phyloP scores from a whole-genome alignment of 2,797 vertebrate species.

The Acanthopagrus latus region DNA sequence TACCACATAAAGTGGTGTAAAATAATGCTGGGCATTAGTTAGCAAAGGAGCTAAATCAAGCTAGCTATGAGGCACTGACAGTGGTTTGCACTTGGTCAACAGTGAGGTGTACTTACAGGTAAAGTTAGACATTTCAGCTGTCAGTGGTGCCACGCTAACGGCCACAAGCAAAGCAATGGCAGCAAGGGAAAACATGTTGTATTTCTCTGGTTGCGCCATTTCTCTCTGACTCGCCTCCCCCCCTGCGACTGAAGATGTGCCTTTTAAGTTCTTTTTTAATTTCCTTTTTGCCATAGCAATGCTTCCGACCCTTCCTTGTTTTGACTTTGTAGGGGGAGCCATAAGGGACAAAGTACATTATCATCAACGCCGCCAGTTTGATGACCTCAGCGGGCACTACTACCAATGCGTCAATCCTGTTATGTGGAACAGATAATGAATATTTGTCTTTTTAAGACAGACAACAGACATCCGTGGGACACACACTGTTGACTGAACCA shows the following conservation, averaged over 20 bases:
- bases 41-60: slow-evolving; percentile 10
- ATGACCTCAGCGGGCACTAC: neutral
- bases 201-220: slow-evolving; percentile 47
- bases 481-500: too few relatives aligned
- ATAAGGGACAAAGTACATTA: slow-evolving; percentile 75
- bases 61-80: neutral
- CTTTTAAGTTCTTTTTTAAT: slow-evolving; percentile 33
- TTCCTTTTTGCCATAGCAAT: slow-evolving; percentile 69
- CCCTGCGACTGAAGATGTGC: neutral
- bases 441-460: too few relatives aligned
- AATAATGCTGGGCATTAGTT: neutral
- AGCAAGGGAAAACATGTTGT: slow-evolving; percentile 11
- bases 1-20: neutral
- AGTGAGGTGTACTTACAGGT: slow-evolving; percentile 72
- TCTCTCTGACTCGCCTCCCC: slow-evolving; percentile 1
- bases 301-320: slow-evolving; percentile 70
- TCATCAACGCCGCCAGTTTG: neutral
- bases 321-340: slow-evolving; percentile 73
- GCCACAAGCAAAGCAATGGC: slow-evolving; percentile 63
- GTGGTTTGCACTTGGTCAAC: neutral
- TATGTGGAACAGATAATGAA: neutral
- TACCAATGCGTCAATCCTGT: neutral
- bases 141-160: slow-evolving; percentile 70
- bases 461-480: too few relatives aligned
- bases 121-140: slow-evolving; percentile 61